Evolutionary conservation across 2,888 invertebrate genomes (phyloP), one percentile per base, ranked within the genome.

Genomic region (Drosophila neonasuta): DNA sequence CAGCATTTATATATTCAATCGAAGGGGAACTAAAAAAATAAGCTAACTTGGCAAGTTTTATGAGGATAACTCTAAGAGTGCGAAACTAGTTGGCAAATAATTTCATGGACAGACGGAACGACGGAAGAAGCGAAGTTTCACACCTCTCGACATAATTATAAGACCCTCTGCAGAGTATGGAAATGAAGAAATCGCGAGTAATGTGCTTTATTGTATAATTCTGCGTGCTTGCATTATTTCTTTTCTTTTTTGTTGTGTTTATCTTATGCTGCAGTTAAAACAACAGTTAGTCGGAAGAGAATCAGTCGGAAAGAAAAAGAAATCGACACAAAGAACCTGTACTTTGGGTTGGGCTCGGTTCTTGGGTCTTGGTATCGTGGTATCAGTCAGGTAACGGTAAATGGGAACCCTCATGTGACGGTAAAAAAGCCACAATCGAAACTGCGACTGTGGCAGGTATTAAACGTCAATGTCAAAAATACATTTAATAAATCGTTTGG

Each of bases 381-480:
- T 57, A 46, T 64, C 44, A 51, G 24, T 13, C 55, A 63, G 48
- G 29, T 67, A 81, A 75, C 81, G 64, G 72, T 68, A 70, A 65
- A 39, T 41, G 59, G 39, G 54, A 49, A 48, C 59, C 62, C 59
- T 34, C 68, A 61, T 64, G 58, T 54, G 42, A 67, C 60, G 44
- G 13, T 45, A 58, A 45, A 50, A 60, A 7, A 32, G 49, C 9
- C 13, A 34, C 20, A 46, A 39, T 1, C 15, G 41, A 15, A 15
- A 45, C 10, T 17, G 20, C 20, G 20, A 54, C 42, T 58, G 51
- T 24, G 61, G 45, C 76, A 67, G 74, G 71, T 60, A 58, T 70
- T 46, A 42, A 60, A 52, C 69, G 73, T 68, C 76, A 74, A 74
- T 75, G 76, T 76, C 69, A 69, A 63, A 68, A 71, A 57, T 8